A percentile compares a stretch with the other conserved stretches of the same genome.
Conservation (phyloP, 92 coral and sea anemone genomes). For the Porites rus region DNA sequence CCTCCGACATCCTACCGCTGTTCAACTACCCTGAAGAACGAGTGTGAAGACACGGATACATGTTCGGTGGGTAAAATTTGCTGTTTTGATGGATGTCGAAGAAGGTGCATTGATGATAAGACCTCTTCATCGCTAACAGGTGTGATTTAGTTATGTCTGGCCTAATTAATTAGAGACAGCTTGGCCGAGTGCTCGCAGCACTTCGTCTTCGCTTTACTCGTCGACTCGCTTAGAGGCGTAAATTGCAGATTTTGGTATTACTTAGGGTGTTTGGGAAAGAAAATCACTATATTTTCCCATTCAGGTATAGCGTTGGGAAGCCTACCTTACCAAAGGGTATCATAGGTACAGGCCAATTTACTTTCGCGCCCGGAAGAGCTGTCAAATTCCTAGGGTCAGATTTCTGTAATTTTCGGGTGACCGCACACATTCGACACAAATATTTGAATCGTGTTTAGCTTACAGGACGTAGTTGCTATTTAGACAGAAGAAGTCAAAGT, state of each 20-base stretch:
- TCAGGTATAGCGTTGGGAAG: no score
- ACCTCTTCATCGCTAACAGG: slow-evolving; percentile 6
- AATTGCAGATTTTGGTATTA: no score
- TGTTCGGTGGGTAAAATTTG: slow-evolving; percentile 21
- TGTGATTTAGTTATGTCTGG: background rate
- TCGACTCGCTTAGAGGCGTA: no score
- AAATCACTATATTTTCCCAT: no score
- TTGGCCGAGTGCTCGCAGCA: no score
- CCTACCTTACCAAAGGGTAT: no score
- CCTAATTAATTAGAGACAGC: background rate
- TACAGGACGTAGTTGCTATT: no score
- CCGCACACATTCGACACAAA: background rate
- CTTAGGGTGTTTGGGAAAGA: no score
- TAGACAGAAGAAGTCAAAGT: no score
- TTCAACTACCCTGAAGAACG: background rate
- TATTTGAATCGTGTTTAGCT: no score
- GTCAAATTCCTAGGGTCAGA: background rate
- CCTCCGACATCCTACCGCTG: slow-evolving; percentile 16
- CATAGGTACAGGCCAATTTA: background rate
- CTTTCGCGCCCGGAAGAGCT: background rate
- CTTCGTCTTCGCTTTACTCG: no score
- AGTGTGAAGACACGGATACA: slow-evolving; percentile 27
- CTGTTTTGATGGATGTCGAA: slow-evolving; percentile 55
- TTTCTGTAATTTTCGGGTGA: background rate
- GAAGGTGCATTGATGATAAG: slow-evolving; percentile 27